These are phyloP conservation scores for Notechis scutatus DNA, from an alignment of 2,113 vertebrate genomes.

Conservation along the genomic window DNA sequence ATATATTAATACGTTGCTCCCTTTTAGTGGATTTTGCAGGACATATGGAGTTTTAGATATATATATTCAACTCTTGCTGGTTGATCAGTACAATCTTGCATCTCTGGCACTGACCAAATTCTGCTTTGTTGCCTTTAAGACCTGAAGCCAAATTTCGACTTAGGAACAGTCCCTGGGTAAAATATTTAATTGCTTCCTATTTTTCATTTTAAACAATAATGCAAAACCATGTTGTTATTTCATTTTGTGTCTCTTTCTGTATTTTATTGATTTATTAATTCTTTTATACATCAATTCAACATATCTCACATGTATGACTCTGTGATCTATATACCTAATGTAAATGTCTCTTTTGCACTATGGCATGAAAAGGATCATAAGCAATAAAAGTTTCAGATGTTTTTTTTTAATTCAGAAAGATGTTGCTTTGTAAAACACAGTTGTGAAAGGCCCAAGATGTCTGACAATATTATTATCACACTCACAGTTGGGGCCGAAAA, in stretches of 20 bases:
- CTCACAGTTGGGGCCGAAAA: neutral
- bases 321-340: neutral
- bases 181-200: neutral
- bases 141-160: neutral
- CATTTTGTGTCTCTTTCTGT: neutral
- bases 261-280: neutral
- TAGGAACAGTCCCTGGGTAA: neutral
- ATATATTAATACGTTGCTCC: neutral
- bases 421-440: neutral
- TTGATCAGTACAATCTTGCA: neutral
- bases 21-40: neutral
- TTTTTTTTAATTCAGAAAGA: neutral
- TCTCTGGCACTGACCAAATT: neutral
- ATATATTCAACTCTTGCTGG: neutral
- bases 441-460: neutral
- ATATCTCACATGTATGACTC: neutral
- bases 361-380: neutral
- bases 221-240: neutral
- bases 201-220: neutral
- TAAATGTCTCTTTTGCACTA: neutral
- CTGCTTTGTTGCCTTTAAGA: neutral
- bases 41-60: neutral
- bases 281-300: neutral
- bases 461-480: neutral
- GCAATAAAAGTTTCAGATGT: neutral